These are phyloP conservation scores for fruit fly (Drosophila melanogaster) DNA, from an alignment of 1,140 invertebrate genomes.

Conservation along the genomic window DNA sequence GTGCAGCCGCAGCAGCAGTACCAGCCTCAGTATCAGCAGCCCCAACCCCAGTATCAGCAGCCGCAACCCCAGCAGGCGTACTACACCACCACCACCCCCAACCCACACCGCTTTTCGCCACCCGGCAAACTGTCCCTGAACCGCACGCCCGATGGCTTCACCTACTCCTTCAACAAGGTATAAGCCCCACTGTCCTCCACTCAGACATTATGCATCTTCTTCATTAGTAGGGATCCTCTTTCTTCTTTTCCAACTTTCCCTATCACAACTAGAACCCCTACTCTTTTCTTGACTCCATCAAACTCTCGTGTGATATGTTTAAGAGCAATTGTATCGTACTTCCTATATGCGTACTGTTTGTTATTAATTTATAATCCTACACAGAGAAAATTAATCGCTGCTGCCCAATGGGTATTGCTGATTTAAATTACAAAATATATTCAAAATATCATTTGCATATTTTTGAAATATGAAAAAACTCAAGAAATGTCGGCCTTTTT, in stretches of 20 bases:
- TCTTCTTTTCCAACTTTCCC: conserved; percentile 16
- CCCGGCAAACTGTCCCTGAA: conserved; percentile 93
- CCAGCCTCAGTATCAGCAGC: conserved; percentile 84
- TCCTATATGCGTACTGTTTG: conserved; percentile 66
- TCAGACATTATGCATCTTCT: conserved; percentile 62
- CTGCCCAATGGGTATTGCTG: conserved; percentile 9
- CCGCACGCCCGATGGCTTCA: conserved; percentile 93
- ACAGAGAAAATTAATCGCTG: conserved; percentile 40
- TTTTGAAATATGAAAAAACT: conserved; percentile 7
- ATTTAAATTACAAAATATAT: conserved; percentile 16
- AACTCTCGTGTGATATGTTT: conserved; percentile 79
- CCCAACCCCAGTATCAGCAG: conserved; percentile 80
- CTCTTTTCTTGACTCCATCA: conserved; percentile 55
- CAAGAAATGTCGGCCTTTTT: not conserved
- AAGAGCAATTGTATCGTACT: conserved; percentile 66
- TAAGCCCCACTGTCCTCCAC: conserved; percentile 33
- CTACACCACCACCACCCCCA: conserved; percentile 87
- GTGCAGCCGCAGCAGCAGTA: conserved; percentile 76
- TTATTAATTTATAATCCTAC: conserved; percentile 66
- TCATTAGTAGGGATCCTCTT: conserved; percentile 38
- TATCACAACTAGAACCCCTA: conserved; percentile 2
- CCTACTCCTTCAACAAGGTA: conserved; percentile 91
- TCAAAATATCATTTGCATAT: conserved; percentile 1
- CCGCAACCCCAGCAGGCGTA: conserved; percentile 78
- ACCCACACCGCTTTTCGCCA: conserved; percentile 90